Conservation (phyloP, 1,140 invertebrate genomes). For the Campoletis sonorensis region DNA sequence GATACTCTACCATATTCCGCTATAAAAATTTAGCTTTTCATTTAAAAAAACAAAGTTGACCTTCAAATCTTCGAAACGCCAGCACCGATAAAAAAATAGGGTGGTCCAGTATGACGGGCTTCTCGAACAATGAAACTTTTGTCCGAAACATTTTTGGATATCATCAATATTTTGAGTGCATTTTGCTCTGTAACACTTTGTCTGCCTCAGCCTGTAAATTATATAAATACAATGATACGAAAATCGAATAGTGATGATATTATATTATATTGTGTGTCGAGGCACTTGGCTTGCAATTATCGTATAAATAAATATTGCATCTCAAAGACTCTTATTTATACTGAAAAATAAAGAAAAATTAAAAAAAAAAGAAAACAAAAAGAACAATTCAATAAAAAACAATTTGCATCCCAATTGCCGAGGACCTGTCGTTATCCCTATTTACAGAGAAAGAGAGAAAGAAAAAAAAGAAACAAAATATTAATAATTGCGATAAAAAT, state of each 20-base stretch:
- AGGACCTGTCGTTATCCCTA: slow-evolving; percentile 72
- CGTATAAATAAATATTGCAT: slow-evolving; percentile 63
- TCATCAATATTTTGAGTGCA: too few species aligned
- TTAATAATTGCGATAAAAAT: slow-evolving; percentile 60
- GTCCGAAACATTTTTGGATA: too few species aligned
- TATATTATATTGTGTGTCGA: slow-evolving; percentile 68
- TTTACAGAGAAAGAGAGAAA: slow-evolving; percentile 53
- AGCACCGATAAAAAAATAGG: too few species aligned
- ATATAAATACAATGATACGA: slow-evolving; percentile 52
- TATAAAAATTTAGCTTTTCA: too few species aligned
- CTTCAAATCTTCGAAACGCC: too few species aligned
- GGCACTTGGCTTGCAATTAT: slow-evolving; percentile 69
- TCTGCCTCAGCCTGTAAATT: too few species aligned
- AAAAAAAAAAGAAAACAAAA: too few species aligned
- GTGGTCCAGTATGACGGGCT: too few species aligned
- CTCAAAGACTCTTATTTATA: slow-evolving; percentile 69
- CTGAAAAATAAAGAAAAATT: slow-evolving; percentile 41
- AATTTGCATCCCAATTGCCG: slow-evolving; percentile 67
- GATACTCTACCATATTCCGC: too few species aligned
- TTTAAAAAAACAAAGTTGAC: too few species aligned
- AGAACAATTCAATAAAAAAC: background rate
- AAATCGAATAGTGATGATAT: slow-evolving; percentile 63
- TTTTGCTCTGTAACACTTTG: too few species aligned
- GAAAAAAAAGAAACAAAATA: slow-evolving; percentile 53
- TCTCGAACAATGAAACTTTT: too few species aligned